Conservation (phyloP, 2,888 invertebrate species). For the Pammene aurita region DNA sequence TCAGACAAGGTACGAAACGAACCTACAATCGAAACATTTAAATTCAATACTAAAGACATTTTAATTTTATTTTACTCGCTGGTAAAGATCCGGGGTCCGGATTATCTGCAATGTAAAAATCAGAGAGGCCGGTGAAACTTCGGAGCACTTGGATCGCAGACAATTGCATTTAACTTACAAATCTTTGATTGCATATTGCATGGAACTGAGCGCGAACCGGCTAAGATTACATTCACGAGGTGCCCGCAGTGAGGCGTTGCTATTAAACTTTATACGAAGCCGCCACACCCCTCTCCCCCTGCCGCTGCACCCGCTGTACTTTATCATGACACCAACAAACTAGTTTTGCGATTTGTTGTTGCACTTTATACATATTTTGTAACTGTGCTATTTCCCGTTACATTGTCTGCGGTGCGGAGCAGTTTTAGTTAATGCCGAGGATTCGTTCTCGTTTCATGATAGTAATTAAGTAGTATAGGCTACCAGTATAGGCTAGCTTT, state of each 20-base stretch:
- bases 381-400: conserved; percentile 31
- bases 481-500: neutral
- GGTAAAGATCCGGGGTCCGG: neutral
- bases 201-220: conserved; percentile 37
- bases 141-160: conserved; percentile 18
- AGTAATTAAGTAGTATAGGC: neutral
- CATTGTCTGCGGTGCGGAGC: conserved; percentile 33
- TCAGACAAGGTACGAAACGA: neutral
- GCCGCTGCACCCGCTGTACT: conserved; percentile 43
- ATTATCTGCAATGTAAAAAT: conserved; percentile 30
- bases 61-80: conserved; percentile 5
- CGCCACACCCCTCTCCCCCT: neutral
- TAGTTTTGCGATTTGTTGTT: conserved; percentile 44
- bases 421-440: conserved; percentile 24
- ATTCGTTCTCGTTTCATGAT: neutral
- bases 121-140: conserved; percentile 11
- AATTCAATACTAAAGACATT: conserved; percentile 11
- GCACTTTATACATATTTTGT: conserved; percentile 42
- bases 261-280: conserved; percentile 48
- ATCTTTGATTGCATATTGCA: conserved; percentile 42
- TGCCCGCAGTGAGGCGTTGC: conserved; percentile 44
- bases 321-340: conserved; percentile 49
- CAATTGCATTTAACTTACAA: conserved; percentile 41
- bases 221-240: conserved; percentile 46
- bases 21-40: neutral